Evolutionary conservation across 2,888 invertebrate species (phyloP).

Genomic region (Brenthis ino): DNA sequence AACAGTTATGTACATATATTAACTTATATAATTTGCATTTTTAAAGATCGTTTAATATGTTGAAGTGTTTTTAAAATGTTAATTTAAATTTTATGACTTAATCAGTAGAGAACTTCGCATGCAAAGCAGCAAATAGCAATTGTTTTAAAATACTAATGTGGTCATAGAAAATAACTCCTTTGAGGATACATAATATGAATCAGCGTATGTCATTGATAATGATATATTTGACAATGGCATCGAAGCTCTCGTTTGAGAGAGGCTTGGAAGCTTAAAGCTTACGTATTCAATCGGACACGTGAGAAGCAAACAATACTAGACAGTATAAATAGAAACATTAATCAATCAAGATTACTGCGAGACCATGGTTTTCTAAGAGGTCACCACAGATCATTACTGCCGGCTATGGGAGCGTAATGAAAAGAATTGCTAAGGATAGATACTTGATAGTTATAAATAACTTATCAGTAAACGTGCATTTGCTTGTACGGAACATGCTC

Average conservation of each 20-base stretch:
- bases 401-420: slow-evolving; percentile 37
- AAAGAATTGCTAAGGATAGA: slow-evolving; percentile 19
- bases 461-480: slow-evolving; percentile 1
- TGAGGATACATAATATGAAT: slow-evolving; percentile 51
- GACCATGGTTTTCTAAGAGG: slow-evolving; percentile 44
- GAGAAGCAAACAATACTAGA: slow-evolving; percentile 42
- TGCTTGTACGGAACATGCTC: neutral
- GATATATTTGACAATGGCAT: slow-evolving; percentile 25
- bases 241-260: slow-evolving; percentile 29
- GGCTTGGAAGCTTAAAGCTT: slow-evolving; percentile 23
- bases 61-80: too few relatives aligned
- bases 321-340: slow-evolving; percentile 46
- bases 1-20: too few relatives aligned
- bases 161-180: slow-evolving; percentile 19
- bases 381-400: slow-evolving; percentile 41
- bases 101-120: neutral
- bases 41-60: too few relatives aligned
- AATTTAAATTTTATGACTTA: too few relatives aligned
- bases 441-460: slow-evolving; percentile 10
- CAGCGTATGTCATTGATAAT: slow-evolving; percentile 50
- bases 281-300: slow-evolving; percentile 38
- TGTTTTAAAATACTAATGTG: slow-evolving; percentile 16
- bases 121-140: neutral
- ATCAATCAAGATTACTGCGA: slow-evolving; percentile 45
- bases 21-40: too few relatives aligned